Evolutionary conservation across 2,113 vertebrate species (phyloP).

Genomic region (Sminthopsis crassicaudata): DNA sequence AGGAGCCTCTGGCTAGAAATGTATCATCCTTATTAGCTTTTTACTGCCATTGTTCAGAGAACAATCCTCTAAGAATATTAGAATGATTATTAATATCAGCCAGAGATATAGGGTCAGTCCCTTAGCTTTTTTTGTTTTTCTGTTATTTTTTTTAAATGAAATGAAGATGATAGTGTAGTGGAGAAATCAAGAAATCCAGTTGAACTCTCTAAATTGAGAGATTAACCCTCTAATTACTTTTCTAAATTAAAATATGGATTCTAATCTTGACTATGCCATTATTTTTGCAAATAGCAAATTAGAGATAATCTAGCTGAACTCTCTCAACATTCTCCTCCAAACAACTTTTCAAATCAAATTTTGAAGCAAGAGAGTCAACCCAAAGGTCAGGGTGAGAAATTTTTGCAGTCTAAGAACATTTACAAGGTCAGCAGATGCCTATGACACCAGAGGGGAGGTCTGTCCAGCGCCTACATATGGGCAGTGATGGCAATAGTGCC

Average conservation of each 20-base stretch:
- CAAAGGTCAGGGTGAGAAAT: no score
- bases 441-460: no score
- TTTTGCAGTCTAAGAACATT: no score
- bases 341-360: no score
- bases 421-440: no score
- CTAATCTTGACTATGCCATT: background rate
- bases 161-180: background rate
- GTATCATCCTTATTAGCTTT: background rate
- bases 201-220: no score
- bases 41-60: background rate
- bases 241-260: background rate
- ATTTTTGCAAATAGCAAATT: background rate
- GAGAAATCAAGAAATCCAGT: background rate
- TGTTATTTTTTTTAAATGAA: background rate
- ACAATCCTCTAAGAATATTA: background rate
- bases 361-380: no score
- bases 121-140: background rate
- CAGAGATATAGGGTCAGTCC: background rate
- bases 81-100: background rate
- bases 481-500: no score
- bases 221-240: no score
- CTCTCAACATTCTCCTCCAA: no score
- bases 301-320: no score
- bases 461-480: no score
- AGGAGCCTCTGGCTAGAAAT: background rate